These are phyloP conservation scores for Telmatochromis sp. DNA, from an alignment of 2,113 vertebrate genomes.

Conservation along the genomic window DNA sequence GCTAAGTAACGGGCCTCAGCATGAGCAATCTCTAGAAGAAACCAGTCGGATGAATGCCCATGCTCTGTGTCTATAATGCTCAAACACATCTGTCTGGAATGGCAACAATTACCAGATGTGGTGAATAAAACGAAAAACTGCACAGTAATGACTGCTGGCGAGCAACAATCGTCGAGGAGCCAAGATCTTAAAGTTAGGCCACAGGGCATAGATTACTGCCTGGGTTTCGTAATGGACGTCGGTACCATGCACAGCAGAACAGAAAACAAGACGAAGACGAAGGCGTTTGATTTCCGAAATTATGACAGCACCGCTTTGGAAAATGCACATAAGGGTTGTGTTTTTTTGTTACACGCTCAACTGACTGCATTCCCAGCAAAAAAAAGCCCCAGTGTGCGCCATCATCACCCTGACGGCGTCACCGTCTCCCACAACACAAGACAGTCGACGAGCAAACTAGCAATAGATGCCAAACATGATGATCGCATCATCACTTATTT, in stretches of 20 bases:
- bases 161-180: conserved; percentile 24
- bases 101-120: background rate
- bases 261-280: background rate
- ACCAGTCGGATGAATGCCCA: background rate
- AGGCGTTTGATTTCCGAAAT: background rate
- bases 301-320: background rate
- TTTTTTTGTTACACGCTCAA: background rate
- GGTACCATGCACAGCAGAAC: background rate
- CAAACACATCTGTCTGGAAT: background rate
- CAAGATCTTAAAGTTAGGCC: conserved; percentile 50
- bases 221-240: conserved; percentile 44
- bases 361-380: conserved; percentile 28
- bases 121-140: background rate
- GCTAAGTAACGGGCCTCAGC: conserved; percentile 29
- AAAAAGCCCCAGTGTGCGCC: conserved; percentile 58
- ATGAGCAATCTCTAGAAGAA: background rate
- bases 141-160: conserved; percentile 15
- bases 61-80: background rate
- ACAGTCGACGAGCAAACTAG: conserved; percentile 58
- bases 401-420: conserved; percentile 66
- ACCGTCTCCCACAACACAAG: conserved; percentile 64
- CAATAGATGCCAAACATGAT: conserved; percentile 9
- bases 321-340: background rate
- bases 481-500: background rate
- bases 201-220: conserved; percentile 45